Percentiles rank a stretch among this genome's conserved stretches.
These are phyloP conservation scores for Sogatella furcifera DNA, from an alignment of 1,140 invertebrate species.

Conservation along the genomic window DNA sequence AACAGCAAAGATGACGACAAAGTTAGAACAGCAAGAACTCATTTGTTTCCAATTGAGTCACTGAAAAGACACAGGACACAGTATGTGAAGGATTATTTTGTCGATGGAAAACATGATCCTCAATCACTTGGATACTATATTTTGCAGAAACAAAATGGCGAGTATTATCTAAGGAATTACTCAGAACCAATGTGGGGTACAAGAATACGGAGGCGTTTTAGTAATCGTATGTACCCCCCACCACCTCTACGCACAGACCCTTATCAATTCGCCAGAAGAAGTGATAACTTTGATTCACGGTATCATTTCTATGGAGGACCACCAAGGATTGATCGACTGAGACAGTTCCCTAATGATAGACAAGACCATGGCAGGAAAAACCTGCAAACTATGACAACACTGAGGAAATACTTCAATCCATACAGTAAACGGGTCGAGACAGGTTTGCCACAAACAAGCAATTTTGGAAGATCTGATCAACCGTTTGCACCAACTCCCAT, in stretches of 20 bases:
- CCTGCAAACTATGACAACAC: too few species aligned
- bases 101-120: neutral
- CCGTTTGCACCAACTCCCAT: neutral
- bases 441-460: too few species aligned
- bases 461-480: too few species aligned
- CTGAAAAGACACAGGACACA: neutral
- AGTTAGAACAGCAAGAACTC: neutral
- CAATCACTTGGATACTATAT: neutral
- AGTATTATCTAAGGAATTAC: neutral
- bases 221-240: neutral
- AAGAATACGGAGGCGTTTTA: neutral
- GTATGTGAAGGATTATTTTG: neutral
- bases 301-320: too few species aligned
- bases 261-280: too few species aligned
- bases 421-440: too few species aligned
- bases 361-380: too few species aligned
- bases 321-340: too few species aligned
- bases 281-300: too few species aligned
- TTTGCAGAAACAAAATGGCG: neutral
- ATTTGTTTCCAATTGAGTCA: neutral
- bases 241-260: neutral
- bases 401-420: too few species aligned
- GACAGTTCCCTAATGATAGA: too few species aligned
- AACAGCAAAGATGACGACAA: neutral
- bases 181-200: neutral